Evolutionary conservation across 2,113 vertebrate species (phyloP), one percentile per base, ranked within the genome.

Genomic region (Bufo bufo): DNA sequence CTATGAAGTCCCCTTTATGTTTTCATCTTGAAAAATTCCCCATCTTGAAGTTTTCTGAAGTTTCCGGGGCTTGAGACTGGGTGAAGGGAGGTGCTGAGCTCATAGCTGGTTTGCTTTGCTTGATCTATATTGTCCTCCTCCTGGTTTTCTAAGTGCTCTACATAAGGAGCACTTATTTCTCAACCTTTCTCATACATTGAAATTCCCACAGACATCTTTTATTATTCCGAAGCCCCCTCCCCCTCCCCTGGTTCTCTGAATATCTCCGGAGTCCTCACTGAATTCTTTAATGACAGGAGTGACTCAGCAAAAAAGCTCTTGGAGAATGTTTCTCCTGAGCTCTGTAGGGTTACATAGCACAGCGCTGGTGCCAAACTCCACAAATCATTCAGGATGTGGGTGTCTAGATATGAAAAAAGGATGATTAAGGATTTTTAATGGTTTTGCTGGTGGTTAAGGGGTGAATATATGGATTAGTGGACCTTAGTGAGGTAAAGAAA

Each of bases 301-400:
- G 81, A 83, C 45, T 66, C 81, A 83, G 61, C 81, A 83, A 52
- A 52, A 83, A 49, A n/a, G 17, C 20, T 66, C 16, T 65, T 17
- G 4, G 17, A 82, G 45, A 50, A 82, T 65, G 43, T 9, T 50
- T 13, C 50, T 45, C 45, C 80, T 50, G 43, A 47, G 10, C 7
- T 0, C 14, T 63, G 56, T 20, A 9, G 23, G 19, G 17, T n/a
- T 45, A 2, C 58, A 45, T 47, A 2, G 79, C 43, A 47, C 16
- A 63, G 65, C 6, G 11, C 9, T 43, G 10, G n/a, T 82, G 58
- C 45, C 59, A 45, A 50, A 45, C 59, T 49, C 19, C 59, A 82
- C 33, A 82, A 43, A 50, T 65, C 43, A 82, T 50, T 65, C 59
- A 83, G 61, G 61, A 69, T 83, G 81, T 83, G 61, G 81, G 59